Conservation (phyloP, 2,113 vertebrate species). For the Varanus salvator region DNA sequence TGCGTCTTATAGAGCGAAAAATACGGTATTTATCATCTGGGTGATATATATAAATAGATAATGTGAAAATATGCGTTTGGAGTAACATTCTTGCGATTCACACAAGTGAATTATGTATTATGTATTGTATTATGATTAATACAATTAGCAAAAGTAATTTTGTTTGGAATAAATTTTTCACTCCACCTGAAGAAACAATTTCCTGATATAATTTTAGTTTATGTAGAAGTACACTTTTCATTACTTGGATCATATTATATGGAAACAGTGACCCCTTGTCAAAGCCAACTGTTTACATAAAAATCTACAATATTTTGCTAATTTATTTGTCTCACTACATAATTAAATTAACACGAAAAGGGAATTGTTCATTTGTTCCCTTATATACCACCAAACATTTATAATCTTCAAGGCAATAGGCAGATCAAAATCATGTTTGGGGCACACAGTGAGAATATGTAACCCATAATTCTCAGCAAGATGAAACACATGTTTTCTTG, state of each 20-base stretch:
- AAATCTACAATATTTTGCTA: slow-evolving; percentile 15
- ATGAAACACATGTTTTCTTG: neutral
- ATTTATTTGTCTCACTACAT: neutral
- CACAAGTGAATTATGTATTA: no score
- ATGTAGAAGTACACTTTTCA: neutral
- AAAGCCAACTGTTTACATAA: slow-evolving; percentile 11
- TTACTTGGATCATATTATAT: neutral
- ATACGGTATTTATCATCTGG: no score
- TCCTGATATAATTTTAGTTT: neutral
- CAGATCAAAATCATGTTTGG: neutral
- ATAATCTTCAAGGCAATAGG: neutral
- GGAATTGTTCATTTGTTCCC: neutral
- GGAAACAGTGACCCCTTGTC: neutral
- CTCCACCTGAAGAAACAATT: neutral
- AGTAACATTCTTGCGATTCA: no score
- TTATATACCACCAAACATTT: neutral
- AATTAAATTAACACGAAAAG: rapidly evolving
- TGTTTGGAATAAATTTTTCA: neutral
- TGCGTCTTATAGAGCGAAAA: no score
- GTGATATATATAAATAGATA: no score
- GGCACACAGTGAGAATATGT: neutral
- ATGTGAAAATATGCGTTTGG: neutral
- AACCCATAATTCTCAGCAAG: neutral
- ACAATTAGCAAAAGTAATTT: neutral
- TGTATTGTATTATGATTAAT: neutral